phyloP scores from a whole-genome alignment of 2,113 vertebrate species.

The Paedocypris sp. region DNA sequence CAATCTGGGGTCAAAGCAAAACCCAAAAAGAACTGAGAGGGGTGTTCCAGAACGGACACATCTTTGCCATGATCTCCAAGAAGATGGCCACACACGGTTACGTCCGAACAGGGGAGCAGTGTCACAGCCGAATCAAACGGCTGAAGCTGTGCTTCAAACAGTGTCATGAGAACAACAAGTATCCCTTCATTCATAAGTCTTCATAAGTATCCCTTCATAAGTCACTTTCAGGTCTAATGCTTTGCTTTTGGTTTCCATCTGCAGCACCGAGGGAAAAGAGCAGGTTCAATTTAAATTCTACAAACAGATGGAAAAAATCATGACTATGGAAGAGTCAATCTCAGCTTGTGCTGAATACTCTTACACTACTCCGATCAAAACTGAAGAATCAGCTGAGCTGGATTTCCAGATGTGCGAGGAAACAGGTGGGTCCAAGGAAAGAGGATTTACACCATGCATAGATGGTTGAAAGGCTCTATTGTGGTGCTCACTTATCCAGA shows the following conservation, averaged over 20 bases:
- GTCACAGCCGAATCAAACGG: slow-evolving; percentile 55
- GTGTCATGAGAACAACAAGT: slow-evolving; percentile 57
- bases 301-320: slow-evolving; percentile 48
- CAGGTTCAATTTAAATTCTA: slow-evolving; percentile 55
- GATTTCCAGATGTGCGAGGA: slow-evolving; percentile 36
- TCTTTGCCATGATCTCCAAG: slow-evolving; percentile 53
- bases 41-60: slow-evolving; percentile 45
- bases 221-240: background rate
- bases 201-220: too few species aligned
- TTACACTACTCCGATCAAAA: slow-evolving; percentile 20
- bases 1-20: slow-evolving; percentile 51
- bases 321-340: slow-evolving; percentile 43
- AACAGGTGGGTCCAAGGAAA: slow-evolving; percentile 42
- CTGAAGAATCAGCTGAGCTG: slow-evolving; percentile 35
- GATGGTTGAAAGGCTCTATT: too few species aligned
- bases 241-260: background rate
- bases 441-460: too few species aligned
- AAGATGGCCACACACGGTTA: slow-evolving; percentile 50
- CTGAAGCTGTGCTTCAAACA: slow-evolving; percentile 54
- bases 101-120: slow-evolving; percentile 55
- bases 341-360: background rate
- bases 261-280: slow-evolving; percentile 44
- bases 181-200: too few species aligned
- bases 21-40: slow-evolving; percentile 48
- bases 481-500: slow-evolving; percentile 31